Evolutionary conservation across 2,113 vertebrate genomes (phyloP), one percentile per base, ranked within the genome.

Genomic region (Cettia cetti): DNA sequence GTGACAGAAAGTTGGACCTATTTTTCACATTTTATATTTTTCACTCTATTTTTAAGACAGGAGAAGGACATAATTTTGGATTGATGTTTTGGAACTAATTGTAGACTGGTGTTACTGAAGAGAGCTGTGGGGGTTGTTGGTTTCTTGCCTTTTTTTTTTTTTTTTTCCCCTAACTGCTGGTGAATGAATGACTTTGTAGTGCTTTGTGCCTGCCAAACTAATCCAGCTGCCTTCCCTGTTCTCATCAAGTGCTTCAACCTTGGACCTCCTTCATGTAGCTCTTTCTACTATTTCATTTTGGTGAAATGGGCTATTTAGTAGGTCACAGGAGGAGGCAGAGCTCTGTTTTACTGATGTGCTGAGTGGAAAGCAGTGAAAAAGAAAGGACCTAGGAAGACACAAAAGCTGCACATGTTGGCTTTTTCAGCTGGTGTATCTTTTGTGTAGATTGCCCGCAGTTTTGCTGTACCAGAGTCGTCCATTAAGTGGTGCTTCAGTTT

Each of bases 211-310:
- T 95, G 66, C 76, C 83, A 94, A 20, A 81, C 31, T 84, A 85
- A 89, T 91, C 60, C 72, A 76, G 14, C 79, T 92, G 83, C 64
- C 81, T 45, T 76, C 45, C 63, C 33, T 92, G 22, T 79, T 95
- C 82, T 86, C 89, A 90, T 95, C 63, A 69, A 90, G 78, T n/a
- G 18, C 85, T 87, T 81, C 78, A 95, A 85, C 57, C 92, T 92
- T 96, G 86, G 72, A 91, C 94, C 35, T 86, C 61, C 81, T 92
- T 90, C 81, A 44, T 56, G 80, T 78, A 95, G 76, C 45, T 89
- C 86, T 92, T 95, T 88, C 53, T 78, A 24, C 77, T 86, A 31
- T 96, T 97, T 96, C 54, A 89, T 92, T 96, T 93, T 94, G 63
- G 83, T 95, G 72, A 96, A 95, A 96, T 59, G 60, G 33, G 40